Evolutionary conservation across 2,888 invertebrate genomes (phyloP).

Genomic region (Automeris io): DNA sequence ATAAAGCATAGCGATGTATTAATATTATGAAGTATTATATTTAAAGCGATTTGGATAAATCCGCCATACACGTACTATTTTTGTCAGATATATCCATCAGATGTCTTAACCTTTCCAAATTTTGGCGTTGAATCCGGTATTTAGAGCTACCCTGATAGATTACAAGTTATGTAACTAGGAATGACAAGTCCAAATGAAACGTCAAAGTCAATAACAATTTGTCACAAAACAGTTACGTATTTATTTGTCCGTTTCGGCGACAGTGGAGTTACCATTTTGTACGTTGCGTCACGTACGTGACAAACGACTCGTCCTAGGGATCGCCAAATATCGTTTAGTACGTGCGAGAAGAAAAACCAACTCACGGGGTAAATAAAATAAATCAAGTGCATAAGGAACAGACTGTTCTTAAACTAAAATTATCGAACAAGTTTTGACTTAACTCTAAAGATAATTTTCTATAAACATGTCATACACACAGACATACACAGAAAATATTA

Average conservation of each 20-base stretch:
- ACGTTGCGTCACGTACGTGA: constrained; percentile 72
- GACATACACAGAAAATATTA: too few species aligned
- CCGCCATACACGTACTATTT: too few species aligned
- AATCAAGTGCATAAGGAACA: constrained; percentile 72
- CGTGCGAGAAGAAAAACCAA: constrained; percentile 70
- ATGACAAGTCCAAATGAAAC: constrained; percentile 5
- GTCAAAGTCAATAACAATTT: constrained; percentile 37
- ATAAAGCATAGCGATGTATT: too few species aligned
- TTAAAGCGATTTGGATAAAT: too few species aligned
- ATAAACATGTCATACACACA: too few species aligned
- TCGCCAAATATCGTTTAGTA: constrained; percentile 77
- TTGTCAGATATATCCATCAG: too few species aligned
- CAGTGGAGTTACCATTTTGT: constrained; percentile 68
- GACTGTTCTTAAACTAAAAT: constrained; percentile 60
- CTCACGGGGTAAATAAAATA: constrained; percentile 72
- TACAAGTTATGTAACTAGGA: background rate
- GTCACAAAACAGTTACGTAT: constrained; percentile 58
- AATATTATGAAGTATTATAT: too few species aligned
- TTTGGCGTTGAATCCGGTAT: background rate
- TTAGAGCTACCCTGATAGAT: background rate
- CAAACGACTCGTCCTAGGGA: constrained; percentile 74
- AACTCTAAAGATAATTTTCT: too few species aligned
- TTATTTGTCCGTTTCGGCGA: constrained; percentile 67
- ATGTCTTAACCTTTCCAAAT: too few species aligned
- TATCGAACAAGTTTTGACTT: constrained; percentile 35